Percentiles rank a stretch among this genome's conserved stretches.
Conservation (phyloP, 1,140 invertebrate genomes). For the Microplitis demolitor region DNA sequence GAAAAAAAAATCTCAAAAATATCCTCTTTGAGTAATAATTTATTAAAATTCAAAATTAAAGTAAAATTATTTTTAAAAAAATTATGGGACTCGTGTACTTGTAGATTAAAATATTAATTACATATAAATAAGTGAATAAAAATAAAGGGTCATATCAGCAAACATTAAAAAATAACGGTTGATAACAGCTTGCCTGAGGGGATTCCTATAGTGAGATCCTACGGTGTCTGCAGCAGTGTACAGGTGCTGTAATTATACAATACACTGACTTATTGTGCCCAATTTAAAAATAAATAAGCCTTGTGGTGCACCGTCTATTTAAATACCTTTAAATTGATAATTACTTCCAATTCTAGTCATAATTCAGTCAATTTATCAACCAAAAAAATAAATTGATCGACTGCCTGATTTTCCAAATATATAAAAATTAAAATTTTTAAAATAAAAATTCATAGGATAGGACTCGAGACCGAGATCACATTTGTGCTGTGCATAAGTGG, state of each 20-base stretch:
- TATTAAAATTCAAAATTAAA: too few relatives aligned
- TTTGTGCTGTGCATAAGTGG: neutral
- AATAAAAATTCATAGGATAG: neutral
- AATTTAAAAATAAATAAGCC: conserved; percentile 36
- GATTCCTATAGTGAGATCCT: conserved; percentile 71
- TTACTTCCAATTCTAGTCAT: neutral
- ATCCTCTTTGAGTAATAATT: too few relatives aligned
- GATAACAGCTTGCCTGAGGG: conserved; percentile 75
- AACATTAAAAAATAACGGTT: conserved; percentile 56
- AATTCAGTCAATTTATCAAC: neutral
- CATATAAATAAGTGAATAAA: conserved; percentile 47
- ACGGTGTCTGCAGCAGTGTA: conserved; percentile 70
- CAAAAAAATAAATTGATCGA: conserved; percentile 7
- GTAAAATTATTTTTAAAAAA: too few relatives aligned
- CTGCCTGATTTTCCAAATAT: neutral
- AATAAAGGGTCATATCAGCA: conserved; percentile 41
- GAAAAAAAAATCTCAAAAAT: too few relatives aligned
- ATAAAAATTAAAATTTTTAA: neutral
- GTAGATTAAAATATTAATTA: neutral
- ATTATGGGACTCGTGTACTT: too few relatives aligned
- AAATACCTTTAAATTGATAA: neutral
- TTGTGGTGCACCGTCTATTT: conserved; percentile 21
- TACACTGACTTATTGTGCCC: conserved; percentile 52
- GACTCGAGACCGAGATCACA: neutral
- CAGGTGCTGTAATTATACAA: conserved; percentile 75